Percentiles rank a stretch among this genome's conserved stretches.
Evolutionary conservation across 2,888 invertebrate species (phyloP).

Genomic region (Dicycla oo): DNA sequence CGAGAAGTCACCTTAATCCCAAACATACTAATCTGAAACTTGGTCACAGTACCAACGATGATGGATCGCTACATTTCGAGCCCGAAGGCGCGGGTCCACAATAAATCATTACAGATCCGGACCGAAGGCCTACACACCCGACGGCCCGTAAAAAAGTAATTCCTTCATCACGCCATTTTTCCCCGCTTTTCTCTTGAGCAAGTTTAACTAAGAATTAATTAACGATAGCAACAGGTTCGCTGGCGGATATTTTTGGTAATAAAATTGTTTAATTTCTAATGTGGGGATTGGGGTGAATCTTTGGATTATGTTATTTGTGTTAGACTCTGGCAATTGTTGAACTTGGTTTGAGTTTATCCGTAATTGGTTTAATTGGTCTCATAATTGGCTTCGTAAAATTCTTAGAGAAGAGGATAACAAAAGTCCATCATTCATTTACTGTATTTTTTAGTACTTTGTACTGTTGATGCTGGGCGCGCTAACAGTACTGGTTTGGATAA

Average conservation of each 20-base stretch:
- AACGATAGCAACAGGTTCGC: conserved; percentile 70
- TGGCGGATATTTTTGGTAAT: conserved; percentile 46
- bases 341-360: neutral
- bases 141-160: conserved; percentile 77
- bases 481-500: too few species aligned
- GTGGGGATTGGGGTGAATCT: conserved; percentile 20
- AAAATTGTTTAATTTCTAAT: conserved; percentile 39
- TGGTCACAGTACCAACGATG: conserved; percentile 72
- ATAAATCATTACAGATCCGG: conserved; percentile 78
- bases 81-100: conserved; percentile 72
- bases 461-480: too few species aligned
- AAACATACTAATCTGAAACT: conserved; percentile 43
- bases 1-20: conserved; percentile 8
- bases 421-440: too few species aligned
- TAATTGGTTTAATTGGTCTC: too few species aligned
- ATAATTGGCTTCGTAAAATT: too few species aligned
- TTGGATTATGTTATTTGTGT: conserved; percentile 7
- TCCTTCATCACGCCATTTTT: conserved; percentile 69
- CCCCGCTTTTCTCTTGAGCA: conserved; percentile 61
- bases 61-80: conserved; percentile 76
- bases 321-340: neutral
- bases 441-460: too few species aligned
- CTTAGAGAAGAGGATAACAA: too few species aligned
- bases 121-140: conserved; percentile 53
- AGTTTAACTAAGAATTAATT: conserved; percentile 71